Conservation (phyloP, 2,113 vertebrate species). For the Grallaria varia region DNA sequence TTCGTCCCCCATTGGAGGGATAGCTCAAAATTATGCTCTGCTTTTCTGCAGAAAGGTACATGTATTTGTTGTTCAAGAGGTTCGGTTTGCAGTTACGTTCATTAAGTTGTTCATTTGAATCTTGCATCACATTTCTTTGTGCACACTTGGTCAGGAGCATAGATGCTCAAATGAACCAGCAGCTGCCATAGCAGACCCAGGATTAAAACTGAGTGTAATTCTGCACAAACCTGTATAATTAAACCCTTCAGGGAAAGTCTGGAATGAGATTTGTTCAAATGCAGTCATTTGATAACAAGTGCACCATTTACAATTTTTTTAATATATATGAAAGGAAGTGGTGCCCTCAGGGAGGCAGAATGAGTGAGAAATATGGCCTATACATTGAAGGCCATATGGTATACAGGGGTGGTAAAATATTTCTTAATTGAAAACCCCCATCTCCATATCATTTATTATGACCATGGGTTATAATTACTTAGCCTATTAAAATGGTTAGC, state of each 20-base stretch:
- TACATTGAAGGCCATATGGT: slow-evolving; percentile 10
- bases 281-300: slow-evolving; percentile 5
- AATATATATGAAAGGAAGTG: not conserved
- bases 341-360: not conserved
- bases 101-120: not conserved
- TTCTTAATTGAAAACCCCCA: not conserved
- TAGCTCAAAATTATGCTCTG: not conserved
- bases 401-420: not conserved
- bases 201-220: not conserved
- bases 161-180: not conserved
- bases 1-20: not conserved
- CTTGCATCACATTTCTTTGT: not conserved
- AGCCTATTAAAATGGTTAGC: slow-evolving; percentile 20
- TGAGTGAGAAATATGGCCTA: slow-evolving; percentile 1
- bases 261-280: not conserved
- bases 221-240: slow-evolving; percentile 9
- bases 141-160: not conserved
- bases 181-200: not conserved
- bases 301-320: not conserved
- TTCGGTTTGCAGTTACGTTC: not conserved
- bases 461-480: slow-evolving; percentile 39
- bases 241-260: slow-evolving; percentile 15
- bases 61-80: not conserved
- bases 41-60: not conserved
- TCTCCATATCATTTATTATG: not conserved